A percentile compares a stretch with the other conserved stretches of the same genome.
Evolutionary conservation across 1,140 invertebrate genomes (phyloP).

Genomic region (Panagrolaimus sp.): DNA sequence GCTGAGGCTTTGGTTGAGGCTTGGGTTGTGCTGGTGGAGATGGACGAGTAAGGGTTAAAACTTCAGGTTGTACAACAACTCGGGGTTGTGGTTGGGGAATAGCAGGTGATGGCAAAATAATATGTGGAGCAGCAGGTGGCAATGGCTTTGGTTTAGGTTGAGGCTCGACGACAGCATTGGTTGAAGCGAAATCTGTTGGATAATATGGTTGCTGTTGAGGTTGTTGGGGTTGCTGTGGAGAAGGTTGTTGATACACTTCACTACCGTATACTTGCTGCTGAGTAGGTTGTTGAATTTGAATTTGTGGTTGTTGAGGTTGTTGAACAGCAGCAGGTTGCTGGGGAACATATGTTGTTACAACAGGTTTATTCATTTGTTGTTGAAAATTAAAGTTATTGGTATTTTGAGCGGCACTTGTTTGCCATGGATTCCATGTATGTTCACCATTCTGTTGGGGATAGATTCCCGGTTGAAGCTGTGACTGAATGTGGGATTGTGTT

Average conservation of each 20-base stretch:
- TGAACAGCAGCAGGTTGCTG: conserved; percentile 16
- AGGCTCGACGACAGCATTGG: neutral
- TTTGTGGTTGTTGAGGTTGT: conserved; percentile 16
- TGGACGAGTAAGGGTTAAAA: conserved; percentile 13
- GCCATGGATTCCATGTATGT: too few species aligned
- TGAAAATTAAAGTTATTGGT: neutral
- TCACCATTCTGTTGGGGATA: too few species aligned
- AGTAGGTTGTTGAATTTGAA: conserved; percentile 17
- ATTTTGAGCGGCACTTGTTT: neutral
- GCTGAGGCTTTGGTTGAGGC: neutral
- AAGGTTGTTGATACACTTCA: neutral
- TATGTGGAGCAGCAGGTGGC: neutral
- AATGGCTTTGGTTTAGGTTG: conserved; percentile 7
- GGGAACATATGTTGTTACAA: neutral
- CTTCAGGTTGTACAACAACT: neutral
- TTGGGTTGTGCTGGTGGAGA: neutral
- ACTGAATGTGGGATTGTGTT: conserved; percentile 31
- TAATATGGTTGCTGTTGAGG: conserved; percentile 14
- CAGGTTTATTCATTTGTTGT: conserved; percentile 1
- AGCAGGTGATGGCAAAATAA: neutral
- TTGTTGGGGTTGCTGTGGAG: conserved; percentile 23
- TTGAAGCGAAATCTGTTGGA: too few species aligned
- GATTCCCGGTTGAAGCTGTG: neutral
- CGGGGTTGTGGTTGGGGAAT: neutral
- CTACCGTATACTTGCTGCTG: neutral